These are phyloP conservation scores for Neoaliturus tenellus DNA, from an alignment of 2,888 invertebrate species.

Conservation along the genomic window DNA sequence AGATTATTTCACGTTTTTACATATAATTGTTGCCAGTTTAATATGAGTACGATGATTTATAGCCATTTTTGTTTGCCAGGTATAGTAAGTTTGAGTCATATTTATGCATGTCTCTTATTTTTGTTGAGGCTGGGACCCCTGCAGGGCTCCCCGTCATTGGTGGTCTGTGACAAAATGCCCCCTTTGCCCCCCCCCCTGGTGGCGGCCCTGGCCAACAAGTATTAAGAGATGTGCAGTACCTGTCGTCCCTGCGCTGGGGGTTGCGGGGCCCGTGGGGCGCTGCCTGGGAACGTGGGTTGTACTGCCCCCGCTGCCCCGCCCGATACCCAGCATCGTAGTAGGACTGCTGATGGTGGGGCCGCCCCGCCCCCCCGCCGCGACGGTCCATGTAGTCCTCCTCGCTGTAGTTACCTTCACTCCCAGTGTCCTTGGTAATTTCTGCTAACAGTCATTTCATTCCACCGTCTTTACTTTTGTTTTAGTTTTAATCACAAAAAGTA, in stretches of 20 bases:
- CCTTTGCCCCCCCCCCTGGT: no score
- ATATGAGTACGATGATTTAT: no score
- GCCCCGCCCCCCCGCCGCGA: conserved; percentile 70
- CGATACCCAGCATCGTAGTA: conserved; percentile 70
- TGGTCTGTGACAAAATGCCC: no score
- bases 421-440: conserved; percentile 91
- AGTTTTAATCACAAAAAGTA: background rate
- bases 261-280: conserved; percentile 12
- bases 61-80: no score
- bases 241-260: conserved; percentile 63
- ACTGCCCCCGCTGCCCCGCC: conserved; percentile 72
- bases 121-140: no score
- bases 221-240: no score
- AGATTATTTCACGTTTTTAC: no score
- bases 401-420: conserved; percentile 80
- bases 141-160: no score
- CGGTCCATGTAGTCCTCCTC: conserved; percentile 79
- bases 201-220: no score
- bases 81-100: no score
- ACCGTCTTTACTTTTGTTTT: background rate
- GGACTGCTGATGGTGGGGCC: conserved; percentile 69
- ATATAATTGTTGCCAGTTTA: no score
- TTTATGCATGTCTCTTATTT: no score
- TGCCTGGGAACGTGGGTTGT: conserved; percentile 72
- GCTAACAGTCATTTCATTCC: conserved; percentile 69